Base-by-base conservation (phyloP, 1,140 invertebrate species). In the Neodiprion lecontei region DNA sequence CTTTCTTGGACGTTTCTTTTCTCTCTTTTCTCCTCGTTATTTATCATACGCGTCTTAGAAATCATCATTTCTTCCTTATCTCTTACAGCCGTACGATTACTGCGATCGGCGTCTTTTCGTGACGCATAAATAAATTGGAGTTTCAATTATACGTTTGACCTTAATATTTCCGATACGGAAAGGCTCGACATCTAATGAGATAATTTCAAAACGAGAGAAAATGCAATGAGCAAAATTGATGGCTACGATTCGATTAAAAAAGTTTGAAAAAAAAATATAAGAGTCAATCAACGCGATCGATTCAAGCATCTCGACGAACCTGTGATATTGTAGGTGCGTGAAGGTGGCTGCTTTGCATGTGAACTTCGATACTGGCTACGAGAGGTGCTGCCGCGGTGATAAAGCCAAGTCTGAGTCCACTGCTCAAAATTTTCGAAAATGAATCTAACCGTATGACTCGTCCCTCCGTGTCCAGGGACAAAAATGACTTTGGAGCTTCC, bases 361-460 rank as follows among this genome's bases (percentile, higher is more conserved):
- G 94, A 47, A 94, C 85, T 79, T 94, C 91, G 67, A 95, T 87
- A 47, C 88, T 87, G 21, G 91, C 82, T 14, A 94, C 84, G 8
- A 95, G 81, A 0, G 89, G 86, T 47, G 90, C 89, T 3, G 93
- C 91, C 1, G 93, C 95, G 0, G 93, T 95, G 2, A 95, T 86
- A 84, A 93, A 93, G 8, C 93, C 94, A 1, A 94, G 82, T 76
- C 94, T 89, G 10, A 94, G 82, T n/a, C 93, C 93, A 11, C 92
- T 91, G 80, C 91, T 94, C 40, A 96, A 79, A 17, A 95, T 89
- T 90, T 96, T 96, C 0, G 94, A 95, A 79, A 96, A 92, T 0
- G 95, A 96, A 86, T 96, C 95, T 79, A 95, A 90, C 71, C 95
- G 89, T 7, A 96, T 82, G 0, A 96, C 95, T 75, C 94, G 89